Conservation (phyloP, 2,888 invertebrate species). For the Neoascia interrupta region DNA sequence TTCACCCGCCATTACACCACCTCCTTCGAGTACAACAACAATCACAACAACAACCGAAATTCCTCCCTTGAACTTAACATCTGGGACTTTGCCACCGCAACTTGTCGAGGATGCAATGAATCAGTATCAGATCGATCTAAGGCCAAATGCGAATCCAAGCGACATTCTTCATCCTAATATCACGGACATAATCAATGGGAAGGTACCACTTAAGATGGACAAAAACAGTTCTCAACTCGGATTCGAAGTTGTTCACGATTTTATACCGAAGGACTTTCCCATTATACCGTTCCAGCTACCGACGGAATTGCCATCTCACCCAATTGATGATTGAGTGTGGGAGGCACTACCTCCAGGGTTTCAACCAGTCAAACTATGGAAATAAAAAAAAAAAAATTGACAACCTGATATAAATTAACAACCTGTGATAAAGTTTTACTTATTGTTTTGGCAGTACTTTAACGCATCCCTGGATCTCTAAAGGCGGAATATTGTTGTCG, state of each 20-base stretch:
- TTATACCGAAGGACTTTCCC: slow-evolving; percentile 75
- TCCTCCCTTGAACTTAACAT: slow-evolving; percentile 73
- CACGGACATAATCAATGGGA: slow-evolving; percentile 74
- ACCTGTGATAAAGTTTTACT: too few species aligned
- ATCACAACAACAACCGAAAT: not conserved
- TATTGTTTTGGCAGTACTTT: too few species aligned
- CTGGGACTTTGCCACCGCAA: slow-evolving; percentile 71
- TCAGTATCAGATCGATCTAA: slow-evolving; percentile 74
- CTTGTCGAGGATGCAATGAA: slow-evolving; percentile 72
- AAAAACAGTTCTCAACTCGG: slow-evolving; percentile 50
- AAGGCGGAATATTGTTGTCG: too few species aligned
- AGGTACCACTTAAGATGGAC: slow-evolving; percentile 67
- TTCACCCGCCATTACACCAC: too few species aligned
- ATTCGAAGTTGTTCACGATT: slow-evolving; percentile 73
- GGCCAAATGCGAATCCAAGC: slow-evolving; percentile 71
- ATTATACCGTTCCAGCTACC: slow-evolving; percentile 75
- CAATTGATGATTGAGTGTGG: not conserved
- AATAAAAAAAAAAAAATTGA: not conserved
- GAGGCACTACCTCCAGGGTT: not conserved
- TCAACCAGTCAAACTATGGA: not conserved
- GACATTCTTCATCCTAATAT: slow-evolving; percentile 73
- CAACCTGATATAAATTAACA: too few species aligned
- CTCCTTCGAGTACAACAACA: not conserved
- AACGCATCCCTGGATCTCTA: too few species aligned
- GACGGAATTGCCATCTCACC: not conserved